Percentiles rank a stretch among this genome's conserved stretches.
Evolutionary conservation across 2,113 vertebrate genomes (phyloP).

Genomic region (Cinclus cinclus): DNA sequence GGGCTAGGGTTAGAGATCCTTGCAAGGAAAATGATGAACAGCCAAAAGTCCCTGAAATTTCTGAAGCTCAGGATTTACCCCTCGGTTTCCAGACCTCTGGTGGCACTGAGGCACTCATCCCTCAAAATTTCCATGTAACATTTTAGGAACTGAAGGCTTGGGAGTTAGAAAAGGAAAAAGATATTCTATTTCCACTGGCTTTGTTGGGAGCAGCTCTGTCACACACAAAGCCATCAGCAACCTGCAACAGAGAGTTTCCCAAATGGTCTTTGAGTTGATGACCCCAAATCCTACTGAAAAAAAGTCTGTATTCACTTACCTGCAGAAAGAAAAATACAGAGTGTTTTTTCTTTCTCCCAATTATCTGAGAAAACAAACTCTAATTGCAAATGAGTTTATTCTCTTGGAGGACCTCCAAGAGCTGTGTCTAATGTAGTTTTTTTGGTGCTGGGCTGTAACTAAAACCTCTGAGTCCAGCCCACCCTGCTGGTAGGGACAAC

Average conservation of each 20-base stretch:
- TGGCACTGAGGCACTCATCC: neutral
- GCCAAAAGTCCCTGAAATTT: neutral
- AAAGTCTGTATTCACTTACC: neutral
- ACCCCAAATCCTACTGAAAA: neutral
- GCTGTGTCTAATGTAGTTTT: neutral
- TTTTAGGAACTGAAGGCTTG: neutral
- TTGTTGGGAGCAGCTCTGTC: neutral
- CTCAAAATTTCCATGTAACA: fast-evolving
- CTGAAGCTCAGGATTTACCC: neutral
- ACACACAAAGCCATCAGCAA: neutral
- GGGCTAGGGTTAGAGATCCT: neutral
- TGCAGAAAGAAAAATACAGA: neutral
- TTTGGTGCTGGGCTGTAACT: neutral
- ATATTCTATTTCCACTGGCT: neutral
- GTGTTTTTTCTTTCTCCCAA: neutral
- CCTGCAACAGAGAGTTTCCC: neutral
- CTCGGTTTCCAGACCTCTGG: neutral
- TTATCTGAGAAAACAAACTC: neutral
- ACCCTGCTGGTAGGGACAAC: neutral
- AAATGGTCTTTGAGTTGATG: neutral
- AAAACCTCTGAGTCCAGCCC: neutral
- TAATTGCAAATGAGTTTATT: neutral
- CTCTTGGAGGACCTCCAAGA: neutral
- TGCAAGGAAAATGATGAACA: neutral
- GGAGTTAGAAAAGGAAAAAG: neutral